Evolutionary conservation across 1,140 invertebrate species (phyloP), one percentile per base, ranked within the genome.

Genomic region (Penaeus indicus): DNA sequence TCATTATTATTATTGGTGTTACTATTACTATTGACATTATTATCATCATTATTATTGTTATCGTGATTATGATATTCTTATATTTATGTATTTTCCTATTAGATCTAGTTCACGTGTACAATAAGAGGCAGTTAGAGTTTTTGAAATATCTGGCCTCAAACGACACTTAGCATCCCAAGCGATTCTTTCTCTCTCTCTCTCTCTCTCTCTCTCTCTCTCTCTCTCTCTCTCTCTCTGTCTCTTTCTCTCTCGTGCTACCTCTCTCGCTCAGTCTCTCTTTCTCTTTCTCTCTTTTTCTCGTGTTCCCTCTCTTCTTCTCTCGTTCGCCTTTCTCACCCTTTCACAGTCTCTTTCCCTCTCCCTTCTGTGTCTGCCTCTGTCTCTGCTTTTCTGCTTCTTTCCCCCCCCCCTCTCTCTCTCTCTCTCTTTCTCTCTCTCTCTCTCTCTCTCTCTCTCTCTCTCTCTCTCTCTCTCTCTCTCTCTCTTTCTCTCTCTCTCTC

Each of bases 351-450:
- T 54, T 47, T 47, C 22, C 78, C 21, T 32, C 27, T 32, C 60
- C 78, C 22, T 54, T 80, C 78, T 22, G 11, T 47, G 11, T 22
- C 78, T 80, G 38, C 16, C 27, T 80, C 38, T 47, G 38, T 80
- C 32, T 11, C 78, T 80, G 32, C 10, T 22, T n/a, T 8, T 78
- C 42, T 47, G 4, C 11, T 4, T 47, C n/a, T 47, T 3, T 47
- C 18, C 4, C 54, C 3, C 16, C 13, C 72, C 13, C 32, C 80
- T 86, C 77, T 78, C 90, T 81, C 90, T 83, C 84, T 67, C 80
- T 67, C 79, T 88, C 67, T 38, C 88, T 47, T 89, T 85, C 87
- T 1, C 32, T 32, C 84, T 60, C 90, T 91, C 62, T 84, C 77
- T 84, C 60, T 81, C 72, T 85, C 69, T 84, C 69, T 84, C 67